These are phyloP conservation scores for Actenoides hombroni DNA, from an alignment of 2,113 vertebrate species.

Conservation along the genomic window DNA sequence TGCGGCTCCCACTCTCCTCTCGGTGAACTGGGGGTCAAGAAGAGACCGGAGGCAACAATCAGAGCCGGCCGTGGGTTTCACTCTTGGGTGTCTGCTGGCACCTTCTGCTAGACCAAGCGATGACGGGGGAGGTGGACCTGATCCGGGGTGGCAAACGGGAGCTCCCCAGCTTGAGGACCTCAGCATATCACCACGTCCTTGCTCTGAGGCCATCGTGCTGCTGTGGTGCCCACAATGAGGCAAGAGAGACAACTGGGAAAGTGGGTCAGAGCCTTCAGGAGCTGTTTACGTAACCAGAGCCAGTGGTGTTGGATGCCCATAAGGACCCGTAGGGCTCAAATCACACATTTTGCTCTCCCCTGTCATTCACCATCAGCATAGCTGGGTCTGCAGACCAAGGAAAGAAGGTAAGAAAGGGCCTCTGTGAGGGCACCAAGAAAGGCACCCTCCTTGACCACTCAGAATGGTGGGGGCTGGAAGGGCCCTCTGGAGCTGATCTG, in stretches of 20 bases:
- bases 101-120: fast-evolving
- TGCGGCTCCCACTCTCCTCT: neutral
- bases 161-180: neutral
- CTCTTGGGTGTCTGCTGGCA: neutral
- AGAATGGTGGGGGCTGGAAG: neutral
- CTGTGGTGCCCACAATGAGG: neutral
- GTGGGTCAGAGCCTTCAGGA: neutral
- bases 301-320: fast-evolving
- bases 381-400: neutral
- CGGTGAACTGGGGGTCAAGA: neutral
- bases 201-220: neutral
- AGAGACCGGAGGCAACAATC: neutral
- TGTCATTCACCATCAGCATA: fast-evolving
- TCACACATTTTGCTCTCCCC: neutral
- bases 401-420: fast-evolving
- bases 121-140: no score
- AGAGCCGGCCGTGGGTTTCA: neutral
- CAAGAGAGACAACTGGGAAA: neutral
- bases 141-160: fast-evolving
- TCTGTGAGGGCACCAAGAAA: fast-evolving
- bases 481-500: neutral
- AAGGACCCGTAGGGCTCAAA: fast-evolving
- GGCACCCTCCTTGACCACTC: neutral
- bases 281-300: neutral
- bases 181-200: fast-evolving